phyloP scores from a whole-genome alignment of 2,113 vertebrate genomes.

The Camelus dromedarius region DNA sequence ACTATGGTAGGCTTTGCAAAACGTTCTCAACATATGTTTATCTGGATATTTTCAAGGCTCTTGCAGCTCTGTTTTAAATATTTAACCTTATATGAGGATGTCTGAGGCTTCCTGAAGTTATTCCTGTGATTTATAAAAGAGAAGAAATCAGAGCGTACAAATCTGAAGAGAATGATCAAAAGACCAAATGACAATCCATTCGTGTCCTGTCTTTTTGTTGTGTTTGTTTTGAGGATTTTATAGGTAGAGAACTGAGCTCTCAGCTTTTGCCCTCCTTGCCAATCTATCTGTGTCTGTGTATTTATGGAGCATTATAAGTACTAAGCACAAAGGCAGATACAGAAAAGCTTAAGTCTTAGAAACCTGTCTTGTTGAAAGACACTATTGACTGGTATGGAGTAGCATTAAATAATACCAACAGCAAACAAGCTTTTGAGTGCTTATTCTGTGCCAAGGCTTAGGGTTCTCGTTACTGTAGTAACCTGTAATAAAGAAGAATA shows the following conservation, averaged over 20 bases:
- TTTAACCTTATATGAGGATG: conserved; percentile 62
- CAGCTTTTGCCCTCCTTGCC: neutral
- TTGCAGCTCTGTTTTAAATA: conserved; percentile 56
- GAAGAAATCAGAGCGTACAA: conserved; percentile 37
- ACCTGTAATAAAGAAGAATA: too few relatives aligned
- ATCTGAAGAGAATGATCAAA: conserved; percentile 51
- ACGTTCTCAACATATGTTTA: conserved; percentile 50
- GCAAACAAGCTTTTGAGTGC: neutral
- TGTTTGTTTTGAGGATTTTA: neutral
- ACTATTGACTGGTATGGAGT: neutral
- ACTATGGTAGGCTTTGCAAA: neutral
- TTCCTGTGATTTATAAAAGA: conserved; percentile 63
- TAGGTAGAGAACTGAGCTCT: neutral
- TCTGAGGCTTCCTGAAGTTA: conserved; percentile 65
- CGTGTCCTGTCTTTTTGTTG: neutral
- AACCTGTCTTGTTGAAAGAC: neutral
- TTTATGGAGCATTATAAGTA: neutral
- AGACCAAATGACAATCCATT: conserved; percentile 34
- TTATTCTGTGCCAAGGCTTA: neutral
- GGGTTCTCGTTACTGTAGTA: neutral
- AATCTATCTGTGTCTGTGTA: neutral
- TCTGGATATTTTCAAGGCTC: conserved; percentile 72
- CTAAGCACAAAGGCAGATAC: neutral
- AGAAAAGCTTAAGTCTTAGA: neutral
- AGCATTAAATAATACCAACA: neutral